phyloP scores from a whole-genome alignment of 2,888 invertebrate species.

The Mimachlamys varia region DNA sequence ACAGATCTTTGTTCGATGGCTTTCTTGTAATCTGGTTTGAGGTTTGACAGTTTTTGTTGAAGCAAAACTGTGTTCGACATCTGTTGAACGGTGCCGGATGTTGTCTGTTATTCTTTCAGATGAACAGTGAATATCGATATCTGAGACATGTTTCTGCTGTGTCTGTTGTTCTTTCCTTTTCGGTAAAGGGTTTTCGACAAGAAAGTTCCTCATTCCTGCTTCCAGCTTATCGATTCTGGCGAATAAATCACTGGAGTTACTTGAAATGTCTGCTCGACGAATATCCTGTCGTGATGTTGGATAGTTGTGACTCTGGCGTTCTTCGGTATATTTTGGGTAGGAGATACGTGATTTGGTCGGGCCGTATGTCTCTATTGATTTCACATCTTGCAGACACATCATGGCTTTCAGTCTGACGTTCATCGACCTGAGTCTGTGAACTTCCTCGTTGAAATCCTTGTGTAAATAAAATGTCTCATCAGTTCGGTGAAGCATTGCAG shows the following conservation, averaged over 20 bases:
- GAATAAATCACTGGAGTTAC: not conserved
- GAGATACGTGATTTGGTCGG: not conserved
- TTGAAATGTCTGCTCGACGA: not conserved
- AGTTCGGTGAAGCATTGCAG: not conserved
- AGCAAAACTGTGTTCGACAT: not conserved
- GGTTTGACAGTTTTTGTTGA: not conserved
- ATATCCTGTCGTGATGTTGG: not conserved
- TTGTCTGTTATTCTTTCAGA: not conserved
- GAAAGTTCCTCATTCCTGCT: not conserved
- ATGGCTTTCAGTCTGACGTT: not conserved
- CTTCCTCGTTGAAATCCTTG: not conserved
- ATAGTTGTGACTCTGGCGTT: not conserved
- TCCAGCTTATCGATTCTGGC: not conserved
- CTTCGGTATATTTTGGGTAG: not conserved
- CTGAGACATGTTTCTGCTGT: not conserved
- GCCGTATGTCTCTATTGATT: conserved; percentile 11
- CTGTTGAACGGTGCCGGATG: not conserved
- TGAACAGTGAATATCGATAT: not conserved
- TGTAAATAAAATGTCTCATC: conserved; percentile 13
- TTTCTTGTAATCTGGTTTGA: not conserved
- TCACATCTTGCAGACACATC: not conserved
- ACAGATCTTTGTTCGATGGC: not conserved
- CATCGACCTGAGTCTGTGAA: not conserved
- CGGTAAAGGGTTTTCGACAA: not conserved
- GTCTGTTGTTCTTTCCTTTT: not conserved